Base-by-base conservation (phyloP, 2,888 invertebrate genomes). In the Busseola fusca region DNA sequence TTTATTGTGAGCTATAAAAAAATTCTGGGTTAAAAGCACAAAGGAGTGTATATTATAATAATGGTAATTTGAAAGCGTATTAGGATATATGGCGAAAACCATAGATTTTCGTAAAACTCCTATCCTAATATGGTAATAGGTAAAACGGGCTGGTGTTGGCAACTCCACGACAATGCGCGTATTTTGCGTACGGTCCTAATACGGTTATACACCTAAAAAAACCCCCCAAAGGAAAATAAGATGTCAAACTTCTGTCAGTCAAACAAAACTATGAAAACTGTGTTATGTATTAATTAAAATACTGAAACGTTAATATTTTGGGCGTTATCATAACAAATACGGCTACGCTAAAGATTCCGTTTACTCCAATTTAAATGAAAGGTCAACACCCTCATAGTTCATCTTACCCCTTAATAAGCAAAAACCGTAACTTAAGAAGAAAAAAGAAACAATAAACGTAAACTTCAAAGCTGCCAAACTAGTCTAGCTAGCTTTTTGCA, bases 401-500 rank as follows among this genome's bases (percentile, higher is more conserved):
- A 48, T 34, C n/a, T 60, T 60, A 72, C 50, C 57, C 58, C 14
- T 18, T 60, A 50, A 48, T 52, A 45, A 80, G 56, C 56, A 68
- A 74, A 67, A 64, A 81, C 62, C 16, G 54, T 70, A 30, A 70
- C 65, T 34, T 54, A 40, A 40, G 30, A 12, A 25, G 3, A 68
- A 21, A 74, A 72, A 81, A 78, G 76, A 59, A 42, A 69, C 50
- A 58, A 40, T 59, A 71, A 81, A 68, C 42, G 21, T 64, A 64
- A 72, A 73, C 64, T 78, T 67, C 14, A 60, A 68, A 69, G 68
- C 60, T 57, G 63, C 21, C 18, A 67, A 78, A 67, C 60, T 64
- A 48, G 71, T 64, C 59, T 65, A 69, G 72, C 30, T 59, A 72
- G 68, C 68, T 81, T 85, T 84, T 86, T 84, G 84, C 84, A 72